Percentiles rank a stretch among this genome's conserved stretches.
phyloP scores from a whole-genome alignment of 2,888 invertebrate species.

The Drosophila neonasuta region DNA sequence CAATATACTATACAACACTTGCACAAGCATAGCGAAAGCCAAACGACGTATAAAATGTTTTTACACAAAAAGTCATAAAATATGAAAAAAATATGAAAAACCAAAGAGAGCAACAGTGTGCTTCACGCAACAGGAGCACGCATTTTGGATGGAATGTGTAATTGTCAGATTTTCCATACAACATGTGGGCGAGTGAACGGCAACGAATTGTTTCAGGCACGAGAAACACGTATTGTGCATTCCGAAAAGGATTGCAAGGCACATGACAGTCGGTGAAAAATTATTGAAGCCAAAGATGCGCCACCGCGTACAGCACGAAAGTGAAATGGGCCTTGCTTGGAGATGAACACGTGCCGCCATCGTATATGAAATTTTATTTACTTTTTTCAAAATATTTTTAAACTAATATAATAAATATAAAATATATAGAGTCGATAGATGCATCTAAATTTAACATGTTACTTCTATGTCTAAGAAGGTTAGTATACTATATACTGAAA shows the following conservation, averaged over 20 bases:
- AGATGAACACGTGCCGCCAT: neutral
- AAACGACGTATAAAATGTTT: constrained; percentile 32
- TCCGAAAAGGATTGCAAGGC: constrained; percentile 30
- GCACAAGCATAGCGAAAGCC: neutral
- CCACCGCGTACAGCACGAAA: constrained; percentile 3
- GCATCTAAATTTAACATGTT: too few relatives aligned
- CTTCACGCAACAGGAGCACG: constrained; percentile 39
- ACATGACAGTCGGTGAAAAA: constrained; percentile 21
- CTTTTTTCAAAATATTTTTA: neutral
- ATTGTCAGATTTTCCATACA: constrained; percentile 49
- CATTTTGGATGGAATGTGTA: constrained; percentile 25
- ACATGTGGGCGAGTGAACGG: constrained; percentile 2
- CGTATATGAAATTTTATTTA: neutral
- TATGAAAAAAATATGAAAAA: neutral
- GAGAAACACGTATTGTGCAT: constrained; percentile 29
- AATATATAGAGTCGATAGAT: too few relatives aligned
- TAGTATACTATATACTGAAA: too few relatives aligned
- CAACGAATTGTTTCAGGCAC: constrained; percentile 4
- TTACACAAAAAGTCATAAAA: constrained; percentile 8
- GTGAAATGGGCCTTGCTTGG: constrained; percentile 16
- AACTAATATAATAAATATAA: too few relatives aligned
- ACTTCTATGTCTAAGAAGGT: too few relatives aligned
- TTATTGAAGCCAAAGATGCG: constrained; percentile 30
- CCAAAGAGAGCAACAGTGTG: neutral
- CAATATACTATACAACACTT: constrained; percentile 4